Conservation (phyloP, 2,797 vertebrate genomes). For the Crypturellus tataupa region DNA sequence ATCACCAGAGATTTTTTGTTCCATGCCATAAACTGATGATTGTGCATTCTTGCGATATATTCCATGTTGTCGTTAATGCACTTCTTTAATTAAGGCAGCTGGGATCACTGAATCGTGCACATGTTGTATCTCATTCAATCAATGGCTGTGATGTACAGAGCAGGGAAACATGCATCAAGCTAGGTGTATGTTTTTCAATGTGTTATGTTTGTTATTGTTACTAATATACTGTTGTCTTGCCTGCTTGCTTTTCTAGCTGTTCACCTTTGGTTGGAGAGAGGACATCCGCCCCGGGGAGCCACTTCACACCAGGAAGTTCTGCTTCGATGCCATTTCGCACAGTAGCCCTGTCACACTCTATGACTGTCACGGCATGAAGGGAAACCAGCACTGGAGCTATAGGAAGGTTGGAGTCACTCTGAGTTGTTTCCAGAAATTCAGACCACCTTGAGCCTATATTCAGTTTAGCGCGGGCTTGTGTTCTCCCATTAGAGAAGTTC, state of each 20-base stretch:
- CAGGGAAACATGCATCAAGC: background rate
- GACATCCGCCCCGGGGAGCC: conserved; percentile 90
- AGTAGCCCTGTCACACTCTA: conserved; percentile 88
- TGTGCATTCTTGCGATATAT: background rate
- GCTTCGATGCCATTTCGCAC: conserved; percentile 87
- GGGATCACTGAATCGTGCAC: background rate
- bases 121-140: background rate
- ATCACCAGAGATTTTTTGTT: background rate
- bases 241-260: conserved; percentile 81
- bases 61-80: background rate
- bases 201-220: background rate
- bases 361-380: conserved; percentile 93
- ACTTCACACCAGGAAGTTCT: conserved; percentile 90
- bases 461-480: background rate
- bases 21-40: background rate
- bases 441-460: background rate
- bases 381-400: conserved; percentile 91
- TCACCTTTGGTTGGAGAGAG: conserved; percentile 94
- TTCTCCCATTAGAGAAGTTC: background rate
- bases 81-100: background rate
- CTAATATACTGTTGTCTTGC: background rate
- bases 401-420: conserved; percentile 82
- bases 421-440: background rate
- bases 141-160: background rate
- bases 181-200: background rate